Percentiles rank a stretch among this genome's conserved stretches.
Conservation (phyloP, 1,140 invertebrate species). For the Cylas formicarius region DNA sequence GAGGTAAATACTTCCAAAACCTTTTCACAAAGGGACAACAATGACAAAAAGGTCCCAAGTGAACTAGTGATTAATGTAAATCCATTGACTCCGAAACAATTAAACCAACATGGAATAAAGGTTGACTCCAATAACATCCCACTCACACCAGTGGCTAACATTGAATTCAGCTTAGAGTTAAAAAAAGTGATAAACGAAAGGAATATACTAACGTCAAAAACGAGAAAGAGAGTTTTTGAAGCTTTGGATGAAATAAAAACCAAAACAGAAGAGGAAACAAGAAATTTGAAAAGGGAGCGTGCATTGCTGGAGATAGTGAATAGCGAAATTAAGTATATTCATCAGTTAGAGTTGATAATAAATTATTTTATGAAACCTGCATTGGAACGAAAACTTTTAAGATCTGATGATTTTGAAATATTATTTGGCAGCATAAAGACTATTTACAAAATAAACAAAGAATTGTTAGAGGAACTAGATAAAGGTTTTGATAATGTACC, state of each 20-base stretch:
- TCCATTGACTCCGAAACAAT: too few relatives aligned
- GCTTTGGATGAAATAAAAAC: conserved; percentile 46
- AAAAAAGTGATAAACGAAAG: conserved; percentile 52
- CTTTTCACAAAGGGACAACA: too few relatives aligned
- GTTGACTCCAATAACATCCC: too few relatives aligned
- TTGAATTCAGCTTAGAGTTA: conserved; percentile 52
- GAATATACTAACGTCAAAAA: conserved; percentile 56
- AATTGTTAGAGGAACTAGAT: conserved; percentile 57
- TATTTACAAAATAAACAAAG: conserved; percentile 64
- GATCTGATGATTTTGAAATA: conserved; percentile 43
- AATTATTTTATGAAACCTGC: conserved; percentile 64
- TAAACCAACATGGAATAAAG: too few relatives aligned
- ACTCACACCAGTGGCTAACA: conserved; percentile 42
- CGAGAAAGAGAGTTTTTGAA: conserved; percentile 50
- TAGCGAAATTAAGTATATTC: conserved; percentile 64
- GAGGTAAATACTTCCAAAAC: too few relatives aligned
- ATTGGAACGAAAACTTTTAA: conserved; percentile 50
- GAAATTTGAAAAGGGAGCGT: conserved; percentile 46
- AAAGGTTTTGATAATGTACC: conserved; percentile 54
- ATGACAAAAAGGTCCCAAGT: too few relatives aligned
- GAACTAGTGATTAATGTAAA: too few relatives aligned
- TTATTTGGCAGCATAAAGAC: conserved; percentile 66
- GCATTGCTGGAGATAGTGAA: conserved; percentile 60
- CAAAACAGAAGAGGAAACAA: conserved; percentile 42
- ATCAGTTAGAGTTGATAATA: conserved; percentile 60